phyloP scores from a whole-genome alignment of 1,140 invertebrate species.

The Danaus melanippus region DNA sequence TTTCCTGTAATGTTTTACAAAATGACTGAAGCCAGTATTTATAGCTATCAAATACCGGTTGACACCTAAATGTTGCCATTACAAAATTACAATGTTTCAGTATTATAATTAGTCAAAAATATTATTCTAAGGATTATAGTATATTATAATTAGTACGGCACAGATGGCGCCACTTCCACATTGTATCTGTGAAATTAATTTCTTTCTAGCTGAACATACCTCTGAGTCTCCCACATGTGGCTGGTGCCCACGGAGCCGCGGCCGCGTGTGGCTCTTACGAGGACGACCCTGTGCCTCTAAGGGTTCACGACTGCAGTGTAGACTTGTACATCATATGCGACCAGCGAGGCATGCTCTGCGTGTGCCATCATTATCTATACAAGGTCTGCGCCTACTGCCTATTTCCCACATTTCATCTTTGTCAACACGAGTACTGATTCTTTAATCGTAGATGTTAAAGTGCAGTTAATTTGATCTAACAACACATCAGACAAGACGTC shows the following conservation, averaged over 20 bases:
- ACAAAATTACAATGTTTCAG: not conserved
- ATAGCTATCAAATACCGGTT: too few relatives aligned
- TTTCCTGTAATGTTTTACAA: too few relatives aligned
- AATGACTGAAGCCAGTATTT: too few relatives aligned
- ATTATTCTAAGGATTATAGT: too few relatives aligned
- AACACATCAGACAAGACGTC: too few relatives aligned
- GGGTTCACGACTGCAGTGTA: constrained; percentile 85
- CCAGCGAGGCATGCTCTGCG: constrained; percentile 80
- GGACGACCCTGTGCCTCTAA: constrained; percentile 83
- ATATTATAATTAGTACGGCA: too few relatives aligned
- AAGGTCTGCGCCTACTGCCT: constrained; percentile 68
- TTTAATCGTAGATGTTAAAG: too few relatives aligned
- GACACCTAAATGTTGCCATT: too few relatives aligned
- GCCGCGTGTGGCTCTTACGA: constrained; percentile 79
- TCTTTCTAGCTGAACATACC: constrained; percentile 84
- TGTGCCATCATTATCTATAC: constrained; percentile 89
- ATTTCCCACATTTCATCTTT: too few relatives aligned
- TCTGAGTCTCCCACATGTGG: constrained; percentile 82
- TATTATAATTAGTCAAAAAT: not conserved
- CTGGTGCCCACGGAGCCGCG: constrained; percentile 61
- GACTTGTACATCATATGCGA: constrained; percentile 84
- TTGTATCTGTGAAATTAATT: not conserved
- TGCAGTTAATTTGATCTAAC: too few relatives aligned
- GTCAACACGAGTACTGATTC: too few relatives aligned
- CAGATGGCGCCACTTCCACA: too few relatives aligned